Percentiles rank a stretch among this genome's conserved stretches.
Conservation (phyloP, 2,797 vertebrate genomes). For the Vultur gryphus region DNA sequence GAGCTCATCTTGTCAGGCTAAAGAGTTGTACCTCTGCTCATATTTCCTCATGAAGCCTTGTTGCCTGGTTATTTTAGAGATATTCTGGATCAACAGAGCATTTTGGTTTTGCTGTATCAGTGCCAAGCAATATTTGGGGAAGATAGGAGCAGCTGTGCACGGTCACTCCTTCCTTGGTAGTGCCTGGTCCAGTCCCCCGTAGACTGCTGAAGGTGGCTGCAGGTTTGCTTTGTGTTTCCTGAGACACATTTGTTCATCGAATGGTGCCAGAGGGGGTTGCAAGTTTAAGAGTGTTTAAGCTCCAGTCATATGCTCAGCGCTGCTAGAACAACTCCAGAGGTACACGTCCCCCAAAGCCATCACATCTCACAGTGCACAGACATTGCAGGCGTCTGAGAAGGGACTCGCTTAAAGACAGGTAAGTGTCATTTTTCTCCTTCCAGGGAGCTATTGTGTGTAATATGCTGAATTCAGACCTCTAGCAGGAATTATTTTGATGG, state of each 20-base stretch:
- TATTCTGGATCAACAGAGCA: background rate
- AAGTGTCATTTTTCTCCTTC: slow-evolving; percentile 41
- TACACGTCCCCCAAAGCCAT: background rate
- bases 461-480: background rate
- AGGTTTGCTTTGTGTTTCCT: background rate
- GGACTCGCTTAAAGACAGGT: slow-evolving; percentile 5
- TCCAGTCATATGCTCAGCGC: background rate
- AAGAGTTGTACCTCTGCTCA: background rate
- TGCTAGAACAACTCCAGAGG: background rate
- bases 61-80: background rate
- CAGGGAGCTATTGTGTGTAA: background rate
- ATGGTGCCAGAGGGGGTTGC: background rate
- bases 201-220: background rate
- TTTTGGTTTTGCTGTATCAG: background rate
- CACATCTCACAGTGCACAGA: background rate
- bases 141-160: background rate
- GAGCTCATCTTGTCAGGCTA: background rate
- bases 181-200: background rate
- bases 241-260: background rate
- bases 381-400: fast-evolving
- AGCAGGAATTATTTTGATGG: slow-evolving; percentile 26
- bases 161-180: background rate
- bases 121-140: background rate
- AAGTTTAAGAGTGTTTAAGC: background rate
- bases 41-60: background rate